Evolutionary conservation across 2,888 invertebrate genomes (phyloP).

Genomic region (Villa cingulata): DNA sequence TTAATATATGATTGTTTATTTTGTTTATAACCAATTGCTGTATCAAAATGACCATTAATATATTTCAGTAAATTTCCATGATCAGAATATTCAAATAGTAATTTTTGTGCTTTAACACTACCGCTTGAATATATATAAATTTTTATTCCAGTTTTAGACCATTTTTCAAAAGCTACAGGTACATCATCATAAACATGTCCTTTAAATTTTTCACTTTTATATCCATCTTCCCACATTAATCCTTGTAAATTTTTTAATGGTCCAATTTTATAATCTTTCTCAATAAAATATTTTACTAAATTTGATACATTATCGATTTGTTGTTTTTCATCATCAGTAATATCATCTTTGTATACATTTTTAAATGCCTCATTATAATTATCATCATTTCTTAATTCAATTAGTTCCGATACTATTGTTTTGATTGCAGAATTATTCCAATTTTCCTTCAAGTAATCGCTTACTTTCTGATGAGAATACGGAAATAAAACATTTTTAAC

Average conservation of each 20-base stretch:
- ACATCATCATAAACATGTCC: constrained; percentile 87
- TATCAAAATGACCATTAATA: constrained; percentile 76
- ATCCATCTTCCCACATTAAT: constrained; percentile 76
- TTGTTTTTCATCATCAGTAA: neutral
- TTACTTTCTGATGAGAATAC: neutral
- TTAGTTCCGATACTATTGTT: neutral
- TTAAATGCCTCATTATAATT: neutral
- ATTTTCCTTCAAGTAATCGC: neutral
- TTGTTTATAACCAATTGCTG: constrained; percentile 67
- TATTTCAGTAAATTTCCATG: constrained; percentile 62
- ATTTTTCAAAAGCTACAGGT: constrained; percentile 51
- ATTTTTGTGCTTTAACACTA: constrained; percentile 77
- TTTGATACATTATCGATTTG: neutral
- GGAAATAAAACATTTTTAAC: neutral
- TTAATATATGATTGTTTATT: constrained; percentile 63
- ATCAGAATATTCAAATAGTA: constrained; percentile 63
- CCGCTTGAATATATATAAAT: constrained; percentile 88
- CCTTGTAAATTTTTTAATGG: constrained; percentile 83
- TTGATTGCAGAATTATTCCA: neutral
- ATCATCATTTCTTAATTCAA: neutral
- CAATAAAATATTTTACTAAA: constrained; percentile 46
- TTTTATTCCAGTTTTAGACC: constrained; percentile 52
- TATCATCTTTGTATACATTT: neutral
- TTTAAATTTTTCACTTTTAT: constrained; percentile 59
- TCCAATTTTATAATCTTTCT: constrained; percentile 61